Conservation (phyloP, 2,113 vertebrate genomes). For the Nyctereutes procyonoides region DNA sequence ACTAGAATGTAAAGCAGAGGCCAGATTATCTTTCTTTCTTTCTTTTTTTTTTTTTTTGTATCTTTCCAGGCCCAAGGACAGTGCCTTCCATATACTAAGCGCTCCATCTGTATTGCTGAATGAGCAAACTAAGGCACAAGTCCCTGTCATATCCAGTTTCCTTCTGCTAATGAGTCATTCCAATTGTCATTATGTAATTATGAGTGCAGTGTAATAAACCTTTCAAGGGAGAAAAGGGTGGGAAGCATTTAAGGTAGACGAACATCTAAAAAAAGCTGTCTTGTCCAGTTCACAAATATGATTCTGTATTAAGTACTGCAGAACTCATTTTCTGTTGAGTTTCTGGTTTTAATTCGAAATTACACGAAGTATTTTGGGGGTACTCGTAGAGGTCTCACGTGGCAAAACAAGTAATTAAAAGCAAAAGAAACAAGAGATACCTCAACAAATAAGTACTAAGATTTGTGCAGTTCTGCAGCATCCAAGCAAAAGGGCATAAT, state of each 20-base stretch:
- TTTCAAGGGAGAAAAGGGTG: neutral
- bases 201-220: neutral
- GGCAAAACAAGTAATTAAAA: slow-evolving; percentile 63
- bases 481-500: neutral
- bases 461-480: neutral
- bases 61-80: neutral
- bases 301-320: neutral
- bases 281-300: neutral
- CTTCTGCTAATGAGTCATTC: slow-evolving; percentile 6
- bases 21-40: neutral
- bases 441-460: slow-evolving; percentile 33
- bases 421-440: neutral
- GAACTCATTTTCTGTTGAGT: neutral
- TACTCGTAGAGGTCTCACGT: neutral
- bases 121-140: slow-evolving; percentile 40
- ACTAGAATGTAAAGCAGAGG: neutral
- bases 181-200: slow-evolving; percentile 1
- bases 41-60: neutral
- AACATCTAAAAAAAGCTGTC: neutral
- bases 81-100: neutral
- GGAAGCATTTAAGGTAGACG: neutral
- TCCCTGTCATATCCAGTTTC: neutral
- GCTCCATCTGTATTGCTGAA: neutral
- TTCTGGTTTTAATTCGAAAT: neutral
- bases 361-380: neutral